Evolutionary conservation across 2,113 vertebrate genomes (phyloP).

Genomic region (Vulpes vulpes): DNA sequence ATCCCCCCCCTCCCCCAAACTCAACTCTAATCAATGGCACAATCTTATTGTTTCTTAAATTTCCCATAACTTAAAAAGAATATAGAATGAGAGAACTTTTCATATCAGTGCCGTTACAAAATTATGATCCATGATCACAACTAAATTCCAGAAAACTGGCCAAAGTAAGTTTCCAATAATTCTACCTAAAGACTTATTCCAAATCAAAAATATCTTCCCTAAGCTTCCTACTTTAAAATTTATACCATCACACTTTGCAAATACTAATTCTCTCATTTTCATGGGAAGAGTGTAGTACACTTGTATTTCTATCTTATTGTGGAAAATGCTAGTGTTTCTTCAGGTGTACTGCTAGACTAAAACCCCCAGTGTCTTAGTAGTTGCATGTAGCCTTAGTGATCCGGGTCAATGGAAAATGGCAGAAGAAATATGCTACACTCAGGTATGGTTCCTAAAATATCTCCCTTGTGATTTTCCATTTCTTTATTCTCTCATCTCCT

Average conservation of each 20-base stretch:
- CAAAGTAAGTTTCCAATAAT: background rate
- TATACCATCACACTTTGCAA: background rate
- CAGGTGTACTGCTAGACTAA: background rate
- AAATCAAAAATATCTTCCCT: background rate
- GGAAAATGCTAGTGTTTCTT: background rate
- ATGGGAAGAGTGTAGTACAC: background rate
- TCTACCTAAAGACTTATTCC: background rate
- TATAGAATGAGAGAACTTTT: background rate
- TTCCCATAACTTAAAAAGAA: background rate
- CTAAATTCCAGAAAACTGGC: background rate
- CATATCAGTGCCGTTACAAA: background rate
- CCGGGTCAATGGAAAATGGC: background rate
- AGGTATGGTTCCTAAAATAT: background rate
- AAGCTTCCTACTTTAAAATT: background rate
- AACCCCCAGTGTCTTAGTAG: background rate
- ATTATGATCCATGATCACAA: background rate
- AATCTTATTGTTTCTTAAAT: background rate
- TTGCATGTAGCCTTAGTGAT: background rate
- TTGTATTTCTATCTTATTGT: background rate
- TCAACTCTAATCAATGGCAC: background rate
- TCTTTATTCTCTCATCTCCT: background rate
- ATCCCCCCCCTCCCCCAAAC: background rate
- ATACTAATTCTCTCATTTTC: background rate
- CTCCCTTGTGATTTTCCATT: background rate
- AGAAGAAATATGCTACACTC: background rate